These are phyloP conservation scores for Tauraco hartlaubi DNA, from an alignment of 2,797 vertebrate genomes.

Conservation along the genomic window DNA sequence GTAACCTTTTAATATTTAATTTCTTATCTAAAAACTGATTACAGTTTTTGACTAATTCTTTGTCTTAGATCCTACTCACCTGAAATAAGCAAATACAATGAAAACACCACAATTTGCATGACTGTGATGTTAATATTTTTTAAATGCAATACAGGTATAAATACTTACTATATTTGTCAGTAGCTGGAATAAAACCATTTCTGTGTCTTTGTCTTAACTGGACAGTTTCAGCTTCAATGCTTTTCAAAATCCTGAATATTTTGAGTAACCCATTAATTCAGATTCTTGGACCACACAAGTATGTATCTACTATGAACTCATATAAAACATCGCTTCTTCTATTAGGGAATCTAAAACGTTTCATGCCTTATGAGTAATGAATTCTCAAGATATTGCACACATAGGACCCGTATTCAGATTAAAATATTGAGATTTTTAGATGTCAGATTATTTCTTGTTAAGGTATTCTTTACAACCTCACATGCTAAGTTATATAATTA, in stretches of 20 bases:
- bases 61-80: neutral
- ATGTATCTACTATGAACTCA: neutral
- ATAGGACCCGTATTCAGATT: neutral
- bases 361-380: neutral
- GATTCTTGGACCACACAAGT: neutral
- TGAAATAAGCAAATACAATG: neutral
- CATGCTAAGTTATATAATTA: neutral
- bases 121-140: neutral
- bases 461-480: neutral
- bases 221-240: neutral
- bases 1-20: neutral
- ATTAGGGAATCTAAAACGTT: neutral
- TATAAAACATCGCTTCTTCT: neutral
- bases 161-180: neutral
- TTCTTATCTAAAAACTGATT: neutral
- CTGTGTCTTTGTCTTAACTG: neutral
- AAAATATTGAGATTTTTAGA: neutral
- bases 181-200: neutral
- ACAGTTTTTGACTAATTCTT: neutral
- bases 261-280: neutral
- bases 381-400: neutral
- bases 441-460: neutral
- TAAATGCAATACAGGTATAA: neutral
- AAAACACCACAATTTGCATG: neutral
- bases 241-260: neutral